These are phyloP conservation scores for Rhombomys opimus DNA, from an alignment of 2,113 vertebrate genomes.

Conservation along the genomic window DNA sequence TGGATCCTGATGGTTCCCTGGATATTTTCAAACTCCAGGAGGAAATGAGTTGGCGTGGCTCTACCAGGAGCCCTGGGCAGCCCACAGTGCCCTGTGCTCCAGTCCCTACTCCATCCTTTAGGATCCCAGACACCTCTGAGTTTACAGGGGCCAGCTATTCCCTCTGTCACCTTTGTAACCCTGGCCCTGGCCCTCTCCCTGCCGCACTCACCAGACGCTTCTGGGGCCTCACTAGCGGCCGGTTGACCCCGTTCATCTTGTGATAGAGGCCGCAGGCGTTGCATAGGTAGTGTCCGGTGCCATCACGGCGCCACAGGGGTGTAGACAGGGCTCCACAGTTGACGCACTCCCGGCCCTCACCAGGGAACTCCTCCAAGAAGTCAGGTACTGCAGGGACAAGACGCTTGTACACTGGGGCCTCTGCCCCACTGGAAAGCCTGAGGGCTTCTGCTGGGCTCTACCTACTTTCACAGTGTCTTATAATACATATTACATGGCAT, in stretches of 20 bases:
- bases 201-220: conserved; percentile 93
- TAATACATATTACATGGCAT: not conserved
- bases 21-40: not conserved
- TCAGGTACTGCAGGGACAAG: conserved; percentile 84
- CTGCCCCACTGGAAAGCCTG: accelerated
- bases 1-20: not conserved
- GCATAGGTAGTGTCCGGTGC: conserved; percentile 98
- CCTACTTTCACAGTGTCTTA: not conserved
- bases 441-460: not conserved
- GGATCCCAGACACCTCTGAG: not conserved
- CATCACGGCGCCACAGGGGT: conserved; percentile 96
- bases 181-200: no score
- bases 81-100: not conserved
- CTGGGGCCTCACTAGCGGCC: conserved; percentile 96
- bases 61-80: not conserved
- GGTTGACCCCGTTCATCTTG: conserved; percentile 98
- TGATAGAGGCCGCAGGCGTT: conserved; percentile 99
- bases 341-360: conserved; percentile 96
- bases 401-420: not conserved
- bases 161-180: no score
- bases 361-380: conserved; percentile 92
- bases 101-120: not conserved
- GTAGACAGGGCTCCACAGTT: conserved; percentile 99
- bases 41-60: not conserved
- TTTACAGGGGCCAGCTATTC: not conserved